Percentiles rank a stretch among this genome's conserved stretches.
Evolutionary conservation across 2,113 vertebrate species (phyloP).

Genomic region (Sturnira hondurensis): DNA sequence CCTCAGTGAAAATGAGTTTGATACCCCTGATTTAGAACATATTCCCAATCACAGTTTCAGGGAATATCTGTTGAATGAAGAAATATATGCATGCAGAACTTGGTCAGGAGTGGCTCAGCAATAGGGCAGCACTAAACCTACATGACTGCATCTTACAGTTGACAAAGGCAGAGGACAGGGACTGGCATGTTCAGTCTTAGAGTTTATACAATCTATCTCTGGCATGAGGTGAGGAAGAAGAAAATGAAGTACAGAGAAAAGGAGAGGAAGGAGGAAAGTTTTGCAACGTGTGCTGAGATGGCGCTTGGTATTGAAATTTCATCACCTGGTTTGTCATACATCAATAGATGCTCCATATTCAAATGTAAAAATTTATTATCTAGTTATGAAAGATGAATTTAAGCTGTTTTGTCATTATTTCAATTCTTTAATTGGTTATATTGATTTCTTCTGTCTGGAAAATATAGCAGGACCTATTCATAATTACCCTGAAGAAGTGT

Average conservation of each 20-base stretch:
- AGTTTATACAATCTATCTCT: not conserved
- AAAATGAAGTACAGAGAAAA: not conserved
- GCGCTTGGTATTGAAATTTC: not conserved
- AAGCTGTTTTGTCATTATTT: constrained; percentile 29
- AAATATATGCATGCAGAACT: not conserved
- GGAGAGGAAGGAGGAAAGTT: not conserved
- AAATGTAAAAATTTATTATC: constrained; percentile 11
- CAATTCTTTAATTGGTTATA: constrained; percentile 16
- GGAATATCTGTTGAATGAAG: not conserved
- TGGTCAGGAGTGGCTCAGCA: not conserved
- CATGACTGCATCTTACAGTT: not conserved
- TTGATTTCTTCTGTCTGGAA: constrained; percentile 34
- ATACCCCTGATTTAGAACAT: not conserved
- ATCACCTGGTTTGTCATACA: not conserved
- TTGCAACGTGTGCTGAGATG: not conserved
- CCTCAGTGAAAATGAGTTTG: no score
- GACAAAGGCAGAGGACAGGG: not conserved
- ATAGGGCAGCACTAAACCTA: not conserved
- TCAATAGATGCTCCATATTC: constrained; percentile 28
- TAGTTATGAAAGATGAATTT: constrained; percentile 31
- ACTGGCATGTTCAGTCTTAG: not conserved
- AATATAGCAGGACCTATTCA: constrained; percentile 2
- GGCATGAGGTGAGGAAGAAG: not conserved
- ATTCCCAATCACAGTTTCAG: not conserved
- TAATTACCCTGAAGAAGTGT: not conserved